These are phyloP conservation scores for Myotis findleyi DNA, from an alignment of 2,797 vertebrate genomes.

Conservation along the genomic window DNA sequence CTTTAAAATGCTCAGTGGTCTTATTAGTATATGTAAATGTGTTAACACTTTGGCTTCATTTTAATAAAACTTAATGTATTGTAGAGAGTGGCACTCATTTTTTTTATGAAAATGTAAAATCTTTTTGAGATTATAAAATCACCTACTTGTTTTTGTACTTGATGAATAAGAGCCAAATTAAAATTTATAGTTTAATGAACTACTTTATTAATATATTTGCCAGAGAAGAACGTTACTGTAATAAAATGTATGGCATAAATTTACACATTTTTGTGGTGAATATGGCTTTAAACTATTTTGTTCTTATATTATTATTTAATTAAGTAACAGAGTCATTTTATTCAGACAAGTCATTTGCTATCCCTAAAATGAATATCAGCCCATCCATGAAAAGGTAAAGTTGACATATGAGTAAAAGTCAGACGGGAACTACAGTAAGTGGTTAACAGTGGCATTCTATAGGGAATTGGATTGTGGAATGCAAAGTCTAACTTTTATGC, in stretches of 20 bases:
- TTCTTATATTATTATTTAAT: constrained; percentile 2
- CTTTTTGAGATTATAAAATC: constrained; percentile 16
- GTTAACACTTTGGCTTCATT: constrained; percentile 34
- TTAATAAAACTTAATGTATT: constrained; percentile 33
- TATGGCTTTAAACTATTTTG: neutral
- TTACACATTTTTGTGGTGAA: constrained; percentile 41
- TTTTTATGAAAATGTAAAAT: neutral
- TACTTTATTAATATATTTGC: neutral
- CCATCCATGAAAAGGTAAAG: constrained; percentile 21
- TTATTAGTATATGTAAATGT: constrained; percentile 10
- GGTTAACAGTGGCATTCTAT: neutral
- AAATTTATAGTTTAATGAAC: neutral
- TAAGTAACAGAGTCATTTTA: constrained; percentile 23
- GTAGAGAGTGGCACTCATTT: neutral
- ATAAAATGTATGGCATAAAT: constrained; percentile 14
- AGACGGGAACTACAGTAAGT: neutral
- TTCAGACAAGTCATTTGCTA: constrained; percentile 16
- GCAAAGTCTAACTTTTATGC: neutral
- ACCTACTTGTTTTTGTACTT: constrained; percentile 37
- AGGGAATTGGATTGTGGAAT: neutral
- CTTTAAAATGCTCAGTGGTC: constrained; percentile 11
- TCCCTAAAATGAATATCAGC: neutral
- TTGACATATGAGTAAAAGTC: neutral
- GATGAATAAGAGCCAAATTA: neutral
- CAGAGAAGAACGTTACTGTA: neutral